These are phyloP conservation scores for Aythya baeri DNA, from an alignment of 2,113 vertebrate species.

Conservation along the genomic window DNA sequence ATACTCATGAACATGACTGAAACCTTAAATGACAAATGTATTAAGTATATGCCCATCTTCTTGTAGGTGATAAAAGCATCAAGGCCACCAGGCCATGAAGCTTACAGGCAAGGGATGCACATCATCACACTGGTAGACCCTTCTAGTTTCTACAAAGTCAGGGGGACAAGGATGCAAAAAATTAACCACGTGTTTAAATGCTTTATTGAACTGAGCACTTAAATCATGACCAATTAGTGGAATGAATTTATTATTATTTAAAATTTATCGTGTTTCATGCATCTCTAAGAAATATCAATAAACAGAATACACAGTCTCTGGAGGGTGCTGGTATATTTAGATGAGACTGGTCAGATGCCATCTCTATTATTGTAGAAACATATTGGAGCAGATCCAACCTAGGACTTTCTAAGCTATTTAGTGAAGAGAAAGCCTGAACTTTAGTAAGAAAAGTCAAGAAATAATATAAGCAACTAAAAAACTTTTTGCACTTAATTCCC, in stretches of 20 bases:
- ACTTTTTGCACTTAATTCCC: constrained; percentile 52
- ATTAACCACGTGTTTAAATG: neutral
- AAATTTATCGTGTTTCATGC: neutral
- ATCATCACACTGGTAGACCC: neutral
- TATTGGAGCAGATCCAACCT: neutral
- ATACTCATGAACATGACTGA: neutral
- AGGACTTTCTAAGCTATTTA: neutral
- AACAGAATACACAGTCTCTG: neutral
- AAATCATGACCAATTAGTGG: neutral
- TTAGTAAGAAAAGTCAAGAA: constrained; percentile 43
- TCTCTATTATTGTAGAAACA: neutral
- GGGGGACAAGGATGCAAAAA: neutral
- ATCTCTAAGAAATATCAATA: neutral
- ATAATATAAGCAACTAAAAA: constrained; percentile 6
- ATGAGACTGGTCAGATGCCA: neutral
- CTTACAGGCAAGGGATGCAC: neutral
- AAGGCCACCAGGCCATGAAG: neutral
- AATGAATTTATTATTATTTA: neutral
- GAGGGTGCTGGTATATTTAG: neutral
- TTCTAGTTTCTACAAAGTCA: neutral
- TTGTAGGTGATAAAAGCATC: neutral
- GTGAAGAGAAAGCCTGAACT: neutral
- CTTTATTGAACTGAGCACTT: neutral
- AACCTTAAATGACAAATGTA: neutral
- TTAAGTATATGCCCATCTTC: neutral